Conservation (phyloP, 2,113 vertebrate species). For the Synchiropus splendidus region DNA sequence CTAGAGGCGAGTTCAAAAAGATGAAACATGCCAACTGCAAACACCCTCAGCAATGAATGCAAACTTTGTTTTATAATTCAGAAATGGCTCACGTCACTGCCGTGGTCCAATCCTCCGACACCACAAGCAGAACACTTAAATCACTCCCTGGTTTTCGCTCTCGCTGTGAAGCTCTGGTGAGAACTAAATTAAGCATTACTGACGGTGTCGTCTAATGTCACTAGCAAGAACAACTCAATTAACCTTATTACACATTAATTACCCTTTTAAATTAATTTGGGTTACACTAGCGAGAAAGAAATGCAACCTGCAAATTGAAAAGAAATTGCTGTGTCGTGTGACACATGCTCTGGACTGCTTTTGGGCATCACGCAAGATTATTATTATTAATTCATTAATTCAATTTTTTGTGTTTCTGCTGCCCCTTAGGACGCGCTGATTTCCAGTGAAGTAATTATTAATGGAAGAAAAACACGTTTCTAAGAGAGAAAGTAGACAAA, state of each 20-base stretch:
- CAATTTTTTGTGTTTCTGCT: slow-evolving; percentile 13
- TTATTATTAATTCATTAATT: too few species aligned
- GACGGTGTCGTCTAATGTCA: slow-evolving; percentile 11
- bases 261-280: slow-evolving; percentile 7
- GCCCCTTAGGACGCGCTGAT: background rate
- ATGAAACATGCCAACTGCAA: too few species aligned
- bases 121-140: too few species aligned
- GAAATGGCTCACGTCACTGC: too few species aligned
- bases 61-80: too few species aligned
- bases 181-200: slow-evolving; percentile 18
- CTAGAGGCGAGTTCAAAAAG: too few species aligned
- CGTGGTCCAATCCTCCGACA: too few species aligned
- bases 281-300: slow-evolving; percentile 3
- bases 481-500: too few species aligned
- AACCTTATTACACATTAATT: slow-evolving; percentile 20
- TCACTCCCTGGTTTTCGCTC: background rate
- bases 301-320: slow-evolving; percentile 5
- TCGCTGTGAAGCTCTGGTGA: slow-evolving; percentile 1
- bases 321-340: slow-evolving; percentile 11
- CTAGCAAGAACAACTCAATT: slow-evolving; percentile 19
- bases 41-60: too few species aligned
- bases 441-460: too few species aligned
- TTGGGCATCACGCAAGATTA: too few species aligned
- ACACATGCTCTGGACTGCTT: slow-evolving; percentile 26
- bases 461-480: too few species aligned